A percentile compares a stretch with the other conserved stretches of the same genome.
Evolutionary conservation across 2,113 vertebrate genomes (phyloP).

Genomic region (Seriola rivoliana): DNA sequence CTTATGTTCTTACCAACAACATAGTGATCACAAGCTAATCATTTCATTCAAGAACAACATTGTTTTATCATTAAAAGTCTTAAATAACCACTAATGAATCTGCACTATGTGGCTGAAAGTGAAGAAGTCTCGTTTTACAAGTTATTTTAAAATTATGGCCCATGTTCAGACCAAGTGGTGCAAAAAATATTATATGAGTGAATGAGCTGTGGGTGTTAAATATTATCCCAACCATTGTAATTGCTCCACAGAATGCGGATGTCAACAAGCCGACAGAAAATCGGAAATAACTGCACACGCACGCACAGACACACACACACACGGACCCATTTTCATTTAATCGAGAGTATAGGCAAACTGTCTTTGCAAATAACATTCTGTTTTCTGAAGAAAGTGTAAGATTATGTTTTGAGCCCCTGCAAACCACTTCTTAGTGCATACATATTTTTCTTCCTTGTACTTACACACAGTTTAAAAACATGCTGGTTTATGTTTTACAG

Average conservation of each 20-base stretch:
- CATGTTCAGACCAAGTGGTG: conserved; percentile 6
- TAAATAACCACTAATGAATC: conserved; percentile 1
- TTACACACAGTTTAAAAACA: no score
- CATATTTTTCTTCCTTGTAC: no score
- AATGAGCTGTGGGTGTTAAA: conserved; percentile 59
- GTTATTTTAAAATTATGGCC: conserved; percentile 28
- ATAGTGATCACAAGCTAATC: not conserved
- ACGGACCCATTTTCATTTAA: no score
- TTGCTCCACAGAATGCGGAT: not conserved
- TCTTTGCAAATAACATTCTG: no score
- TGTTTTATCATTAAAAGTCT: not conserved
- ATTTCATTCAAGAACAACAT: not conserved
- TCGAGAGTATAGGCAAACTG: no score
- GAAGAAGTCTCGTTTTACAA: not conserved
- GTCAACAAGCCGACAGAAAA: no score
- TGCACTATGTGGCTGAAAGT: not conserved
- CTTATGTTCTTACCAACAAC: not conserved
- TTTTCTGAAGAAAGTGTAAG: no score
- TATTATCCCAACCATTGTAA: conserved; percentile 31
- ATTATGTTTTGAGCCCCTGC: no score
- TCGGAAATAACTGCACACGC: not conserved
- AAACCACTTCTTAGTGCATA: no score
- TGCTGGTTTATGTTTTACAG: no score
- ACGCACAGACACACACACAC: no score
- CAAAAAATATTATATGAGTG: conserved; percentile 9